These are phyloP conservation scores for Ptychobarbus kaznakovi DNA, from an alignment of 2,797 vertebrate genomes.

Conservation along the genomic window DNA sequence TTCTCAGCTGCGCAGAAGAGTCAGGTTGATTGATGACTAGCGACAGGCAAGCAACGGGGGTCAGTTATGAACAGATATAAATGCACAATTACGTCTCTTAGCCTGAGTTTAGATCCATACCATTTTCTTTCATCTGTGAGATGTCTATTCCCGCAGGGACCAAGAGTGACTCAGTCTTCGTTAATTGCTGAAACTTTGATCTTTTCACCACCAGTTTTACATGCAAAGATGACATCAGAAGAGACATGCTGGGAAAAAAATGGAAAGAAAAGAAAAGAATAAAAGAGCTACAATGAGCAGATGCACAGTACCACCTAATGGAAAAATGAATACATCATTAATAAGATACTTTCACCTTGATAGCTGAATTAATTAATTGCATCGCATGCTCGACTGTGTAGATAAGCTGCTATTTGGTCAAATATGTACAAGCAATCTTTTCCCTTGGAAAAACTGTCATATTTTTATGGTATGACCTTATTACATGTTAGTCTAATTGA, in stretches of 20 bases:
- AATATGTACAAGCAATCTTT: constrained; percentile 38
- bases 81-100: constrained; percentile 58
- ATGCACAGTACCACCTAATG: constrained; percentile 32
- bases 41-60: constrained; percentile 43
- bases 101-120: constrained; percentile 54
- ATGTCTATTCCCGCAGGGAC: constrained; percentile 49
- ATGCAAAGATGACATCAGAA: constrained; percentile 41
- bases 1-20: constrained; percentile 46
- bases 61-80: constrained; percentile 57
- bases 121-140: constrained; percentile 55
- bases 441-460: background rate
- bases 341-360: constrained; percentile 57
- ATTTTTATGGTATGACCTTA: constrained; percentile 25
- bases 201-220: constrained; percentile 51
- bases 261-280: constrained; percentile 20
- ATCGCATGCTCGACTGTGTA: constrained; percentile 52
- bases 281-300: constrained; percentile 7
- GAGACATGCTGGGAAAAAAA: constrained; percentile 47
- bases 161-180: constrained; percentile 39
- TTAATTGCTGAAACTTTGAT: constrained; percentile 66
- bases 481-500: constrained; percentile 11
- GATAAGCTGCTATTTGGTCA: constrained; percentile 41
- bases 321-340: constrained; percentile 48
- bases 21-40: constrained; percentile 53
- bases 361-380: constrained; percentile 52